Conservation (phyloP, 2,888 invertebrate genomes). For the Idaea straminata region DNA sequence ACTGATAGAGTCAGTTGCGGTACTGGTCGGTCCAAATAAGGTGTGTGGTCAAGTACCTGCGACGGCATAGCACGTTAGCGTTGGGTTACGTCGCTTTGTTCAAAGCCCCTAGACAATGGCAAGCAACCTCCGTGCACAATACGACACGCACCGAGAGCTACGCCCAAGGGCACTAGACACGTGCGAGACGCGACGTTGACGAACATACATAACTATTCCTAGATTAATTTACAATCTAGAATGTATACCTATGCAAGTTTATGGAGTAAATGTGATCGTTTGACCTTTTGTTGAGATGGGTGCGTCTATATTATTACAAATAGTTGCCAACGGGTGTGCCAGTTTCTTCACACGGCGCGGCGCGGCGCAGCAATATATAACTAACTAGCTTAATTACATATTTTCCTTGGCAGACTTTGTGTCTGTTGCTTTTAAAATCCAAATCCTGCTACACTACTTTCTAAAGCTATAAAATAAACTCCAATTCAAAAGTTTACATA, state of each 20-base stretch:
- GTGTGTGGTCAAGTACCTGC: constrained; percentile 32
- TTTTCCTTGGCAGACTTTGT: background rate
- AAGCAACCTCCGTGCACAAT: constrained; percentile 59
- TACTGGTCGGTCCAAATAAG: constrained; percentile 29
- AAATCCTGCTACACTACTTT: background rate
- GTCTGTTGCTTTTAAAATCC: background rate
- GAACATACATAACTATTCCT: constrained; percentile 22
- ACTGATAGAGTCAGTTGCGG: constrained; percentile 18
- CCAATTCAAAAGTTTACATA: background rate
- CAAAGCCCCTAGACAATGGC: constrained; percentile 50
- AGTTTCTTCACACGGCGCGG: background rate
- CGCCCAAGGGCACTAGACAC: constrained; percentile 55
- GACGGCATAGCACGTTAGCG: constrained; percentile 26
- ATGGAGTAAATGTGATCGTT: background rate
- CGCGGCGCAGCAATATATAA: background rate
- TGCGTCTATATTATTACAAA: background rate
- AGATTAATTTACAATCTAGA: constrained; percentile 18
- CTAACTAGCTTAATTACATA: background rate
- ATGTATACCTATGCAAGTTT: constrained; percentile 5
- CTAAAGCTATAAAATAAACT: background rate
- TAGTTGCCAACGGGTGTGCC: background rate
- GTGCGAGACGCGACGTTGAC: constrained; percentile 31
- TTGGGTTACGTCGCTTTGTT: constrained; percentile 63
- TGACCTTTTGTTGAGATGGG: background rate
- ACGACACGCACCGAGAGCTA: constrained; percentile 56